Conservation (phyloP, 2,888 invertebrate genomes). For the Biston betularia region DNA sequence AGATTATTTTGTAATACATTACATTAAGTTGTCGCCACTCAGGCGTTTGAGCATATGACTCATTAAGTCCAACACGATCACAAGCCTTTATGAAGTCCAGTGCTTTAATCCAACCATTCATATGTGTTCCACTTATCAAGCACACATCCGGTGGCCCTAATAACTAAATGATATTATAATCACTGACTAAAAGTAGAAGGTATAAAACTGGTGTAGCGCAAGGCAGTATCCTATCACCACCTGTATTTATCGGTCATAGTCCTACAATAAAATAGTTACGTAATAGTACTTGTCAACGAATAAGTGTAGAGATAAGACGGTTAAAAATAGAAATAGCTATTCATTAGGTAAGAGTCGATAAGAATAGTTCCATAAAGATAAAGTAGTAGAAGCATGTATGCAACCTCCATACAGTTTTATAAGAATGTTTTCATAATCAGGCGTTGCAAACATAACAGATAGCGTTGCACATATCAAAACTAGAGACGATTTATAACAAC, state of each 20-base stretch:
- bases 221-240: slow-evolving; percentile 34
- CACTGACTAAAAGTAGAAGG: slow-evolving; percentile 41
- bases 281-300: slow-evolving; percentile 48
- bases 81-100: slow-evolving; percentile 48
- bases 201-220: slow-evolving; percentile 28
- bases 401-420: slow-evolving; percentile 25
- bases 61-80: slow-evolving; percentile 41
- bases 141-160: slow-evolving; percentile 70
- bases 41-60: slow-evolving; percentile 41
- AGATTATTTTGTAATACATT: slow-evolving; percentile 1
- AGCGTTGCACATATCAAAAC: slow-evolving; percentile 7
- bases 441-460: slow-evolving; percentile 45
- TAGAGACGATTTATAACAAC: neutral
- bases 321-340: slow-evolving; percentile 58
- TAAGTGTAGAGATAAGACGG: slow-evolving; percentile 50
- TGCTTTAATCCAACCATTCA: slow-evolving; percentile 59
- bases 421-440: slow-evolving; percentile 56
- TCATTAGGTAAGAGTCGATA: slow-evolving; percentile 57
- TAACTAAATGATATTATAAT: slow-evolving; percentile 56
- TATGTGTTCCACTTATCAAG: slow-evolving; percentile 64
- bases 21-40: slow-evolving; percentile 1
- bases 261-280: slow-evolving; percentile 43
- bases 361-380: slow-evolving; percentile 37
- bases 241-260: slow-evolving; percentile 30
- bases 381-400: slow-evolving; percentile 34